Evolutionary conservation across 2,888 invertebrate species (phyloP), one percentile per base, ranked within the genome.

Genomic region (Brenthis hecate): DNA sequence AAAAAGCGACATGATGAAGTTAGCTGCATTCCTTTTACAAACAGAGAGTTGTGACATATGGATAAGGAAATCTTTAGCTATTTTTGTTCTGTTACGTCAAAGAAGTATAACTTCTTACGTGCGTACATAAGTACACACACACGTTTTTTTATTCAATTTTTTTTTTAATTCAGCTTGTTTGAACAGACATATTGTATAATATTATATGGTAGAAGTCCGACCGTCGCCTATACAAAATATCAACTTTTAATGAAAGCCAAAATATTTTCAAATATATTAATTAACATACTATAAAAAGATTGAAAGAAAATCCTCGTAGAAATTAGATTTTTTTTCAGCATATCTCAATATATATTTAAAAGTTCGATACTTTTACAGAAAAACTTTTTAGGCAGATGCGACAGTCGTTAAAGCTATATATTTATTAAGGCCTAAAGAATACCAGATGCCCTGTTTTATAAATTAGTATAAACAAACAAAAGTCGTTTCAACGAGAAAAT

Each of bases 341-440:
- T 53, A 50, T 55, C 55, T 50, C 51, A 67, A 62, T 63, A 58
- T 67, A 43, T 23, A 55, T 55, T 63, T 56, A 67, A 60, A 70
- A 70, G 55, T 67, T 70, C 67, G n/a, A 51, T 70, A 65, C 56
- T 65, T 51, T 51, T 66, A 61, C 58, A 64, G 60, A 69, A 56
- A 67, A 67, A 55, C 32, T 60, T 70, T 67, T 51, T 13, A 51
- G 50, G 50, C 63, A 67, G 63, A 70, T 32, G 62, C 58, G 57
- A 63, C 57, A 62, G 63, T 54, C 55, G 36, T 69, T 62, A 66
- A 63, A 47, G 57, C 69, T 50, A 55, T 70, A 67, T 64, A 67
- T 70, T 70, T 67, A 56, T 64, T 64, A 61, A 51, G 55, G 55
- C 64, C 60, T 60, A 19, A 70, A 58, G 60, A 70, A 60, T 64